Conservation (phyloP, 2,113 vertebrate genomes). For the Siniperca knerii region DNA sequence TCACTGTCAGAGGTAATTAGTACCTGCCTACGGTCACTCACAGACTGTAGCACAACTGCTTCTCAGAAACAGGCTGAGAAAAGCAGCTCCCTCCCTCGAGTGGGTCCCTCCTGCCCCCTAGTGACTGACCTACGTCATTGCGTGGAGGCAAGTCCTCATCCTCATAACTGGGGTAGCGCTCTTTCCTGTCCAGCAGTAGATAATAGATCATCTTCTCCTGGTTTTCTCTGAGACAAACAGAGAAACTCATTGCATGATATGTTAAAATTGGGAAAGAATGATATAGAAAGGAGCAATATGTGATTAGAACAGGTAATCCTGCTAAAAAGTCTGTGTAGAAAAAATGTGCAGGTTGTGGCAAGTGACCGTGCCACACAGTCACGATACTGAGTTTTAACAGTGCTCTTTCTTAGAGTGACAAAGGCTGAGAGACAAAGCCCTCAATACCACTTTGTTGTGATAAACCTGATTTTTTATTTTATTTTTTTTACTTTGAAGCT, state of each 20-base stretch:
- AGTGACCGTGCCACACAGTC: background rate
- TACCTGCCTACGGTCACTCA: conserved; percentile 1
- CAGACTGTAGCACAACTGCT: background rate
- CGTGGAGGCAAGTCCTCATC: conserved; percentile 93
- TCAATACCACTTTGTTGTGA: conserved; percentile 12
- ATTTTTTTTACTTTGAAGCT: background rate
- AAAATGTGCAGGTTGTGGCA: background rate
- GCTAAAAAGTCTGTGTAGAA: too few species aligned
- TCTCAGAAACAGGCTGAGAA: conserved; percentile 8
- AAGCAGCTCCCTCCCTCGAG: conserved; percentile 6
- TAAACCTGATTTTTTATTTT: background rate
- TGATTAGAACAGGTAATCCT: background rate
- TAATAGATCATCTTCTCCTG: conserved; percentile 98
- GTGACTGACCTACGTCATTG: conserved; percentile 89
- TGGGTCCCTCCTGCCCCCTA: conserved; percentile 66
- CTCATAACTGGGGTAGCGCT: conserved; percentile 94
- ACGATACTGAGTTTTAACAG: background rate
- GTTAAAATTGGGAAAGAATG: background rate
- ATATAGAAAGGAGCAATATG: background rate
- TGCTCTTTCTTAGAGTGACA: background rate
- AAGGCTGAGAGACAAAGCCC: background rate
- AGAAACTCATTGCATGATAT: background rate
- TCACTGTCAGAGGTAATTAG: background rate
- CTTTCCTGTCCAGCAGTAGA: conserved; percentile 93
- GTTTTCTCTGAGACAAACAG: conserved; percentile 86